A percentile compares a stretch with the other conserved stretches of the same genome.
These are phyloP conservation scores for Thalassarche chlororhynchos DNA, from an alignment of 2,113 vertebrate genomes.

Conservation along the genomic window DNA sequence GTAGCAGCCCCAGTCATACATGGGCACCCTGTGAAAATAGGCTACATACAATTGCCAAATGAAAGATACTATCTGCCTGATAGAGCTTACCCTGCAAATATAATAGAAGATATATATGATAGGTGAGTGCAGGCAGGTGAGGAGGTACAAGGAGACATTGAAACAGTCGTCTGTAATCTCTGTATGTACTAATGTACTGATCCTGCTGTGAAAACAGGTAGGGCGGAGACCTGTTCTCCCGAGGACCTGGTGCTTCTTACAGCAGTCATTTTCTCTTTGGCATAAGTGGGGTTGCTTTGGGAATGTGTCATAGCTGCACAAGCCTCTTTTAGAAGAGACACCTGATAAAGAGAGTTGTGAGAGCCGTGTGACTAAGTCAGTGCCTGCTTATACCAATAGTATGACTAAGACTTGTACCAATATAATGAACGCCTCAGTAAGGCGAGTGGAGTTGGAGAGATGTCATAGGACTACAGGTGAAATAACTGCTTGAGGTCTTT, in stretches of 20 bases:
- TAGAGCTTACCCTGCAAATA: not conserved
- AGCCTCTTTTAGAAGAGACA: not conserved
- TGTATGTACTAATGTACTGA: not conserved
- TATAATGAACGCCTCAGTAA: not conserved
- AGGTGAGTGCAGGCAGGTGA: not conserved
- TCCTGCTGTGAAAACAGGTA: not conserved
- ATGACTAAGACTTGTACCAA: not conserved
- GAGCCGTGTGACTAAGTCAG: not conserved
- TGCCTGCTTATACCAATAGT: not conserved
- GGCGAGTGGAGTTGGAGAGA: not conserved
- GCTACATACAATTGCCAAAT: not conserved
- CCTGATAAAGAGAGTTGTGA: not conserved
- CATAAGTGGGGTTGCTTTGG: not conserved
- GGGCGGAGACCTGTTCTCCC: not conserved
- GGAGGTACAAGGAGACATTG: not conserved
- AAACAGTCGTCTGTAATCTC: not conserved
- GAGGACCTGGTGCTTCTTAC: not conserved
- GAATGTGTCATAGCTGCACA: not conserved
- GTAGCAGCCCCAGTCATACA: not conserved
- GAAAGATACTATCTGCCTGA: not conserved
- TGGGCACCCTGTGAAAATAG: not conserved
- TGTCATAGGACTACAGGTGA: not conserved
- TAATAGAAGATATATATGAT: accelerated
- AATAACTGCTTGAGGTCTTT: not conserved
- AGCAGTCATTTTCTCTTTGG: not conserved